Percentiles rank a stretch among this genome's conserved stretches.
Evolutionary conservation across 2,113 vertebrate genomes (phyloP).

Genomic region (Dissostichus mawsoni): DNA sequence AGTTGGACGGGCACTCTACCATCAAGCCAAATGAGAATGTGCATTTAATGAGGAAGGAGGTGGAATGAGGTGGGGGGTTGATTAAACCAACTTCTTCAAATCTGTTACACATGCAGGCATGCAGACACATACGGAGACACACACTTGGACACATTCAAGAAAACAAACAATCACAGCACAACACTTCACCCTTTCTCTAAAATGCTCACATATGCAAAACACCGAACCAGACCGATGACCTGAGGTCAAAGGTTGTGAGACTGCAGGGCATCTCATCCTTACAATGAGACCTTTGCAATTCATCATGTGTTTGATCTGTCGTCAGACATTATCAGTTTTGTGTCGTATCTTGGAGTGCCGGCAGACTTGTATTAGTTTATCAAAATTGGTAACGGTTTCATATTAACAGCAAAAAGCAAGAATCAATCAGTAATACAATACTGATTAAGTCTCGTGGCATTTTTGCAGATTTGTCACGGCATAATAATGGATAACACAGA

Average conservation of each 20-base stretch:
- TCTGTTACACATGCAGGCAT: conserved; percentile 53
- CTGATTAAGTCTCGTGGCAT: background rate
- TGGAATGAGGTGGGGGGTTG: conserved; percentile 21
- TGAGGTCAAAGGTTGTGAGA: conserved; percentile 65
- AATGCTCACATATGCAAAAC: conserved; percentile 29
- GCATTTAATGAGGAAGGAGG: conserved; percentile 52
- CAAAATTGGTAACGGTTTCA: conserved; percentile 18
- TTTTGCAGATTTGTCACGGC: background rate
- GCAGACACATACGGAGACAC: conserved; percentile 31
- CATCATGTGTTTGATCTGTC: conserved; percentile 68
- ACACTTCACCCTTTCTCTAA: conserved; percentile 3
- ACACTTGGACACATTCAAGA: conserved; percentile 2
- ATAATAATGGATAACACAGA: background rate
- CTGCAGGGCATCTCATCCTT: conserved; percentile 59
- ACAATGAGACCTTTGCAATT: conserved; percentile 67
- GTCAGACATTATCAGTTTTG: conserved; percentile 54
- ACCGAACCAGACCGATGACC: conserved; percentile 47
- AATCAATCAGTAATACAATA: conserved; percentile 27
- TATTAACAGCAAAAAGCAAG: background rate
- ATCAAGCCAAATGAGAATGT: conserved; percentile 68
- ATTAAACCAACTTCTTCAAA: conserved; percentile 55
- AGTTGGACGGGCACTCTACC: conserved; percentile 70
- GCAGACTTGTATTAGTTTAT: conserved; percentile 24
- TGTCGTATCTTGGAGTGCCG: conserved; percentile 29
- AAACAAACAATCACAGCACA: conserved; percentile 23